Conservation (phyloP, 2,113 vertebrate genomes). For the Hippopotamus amphibius region DNA sequence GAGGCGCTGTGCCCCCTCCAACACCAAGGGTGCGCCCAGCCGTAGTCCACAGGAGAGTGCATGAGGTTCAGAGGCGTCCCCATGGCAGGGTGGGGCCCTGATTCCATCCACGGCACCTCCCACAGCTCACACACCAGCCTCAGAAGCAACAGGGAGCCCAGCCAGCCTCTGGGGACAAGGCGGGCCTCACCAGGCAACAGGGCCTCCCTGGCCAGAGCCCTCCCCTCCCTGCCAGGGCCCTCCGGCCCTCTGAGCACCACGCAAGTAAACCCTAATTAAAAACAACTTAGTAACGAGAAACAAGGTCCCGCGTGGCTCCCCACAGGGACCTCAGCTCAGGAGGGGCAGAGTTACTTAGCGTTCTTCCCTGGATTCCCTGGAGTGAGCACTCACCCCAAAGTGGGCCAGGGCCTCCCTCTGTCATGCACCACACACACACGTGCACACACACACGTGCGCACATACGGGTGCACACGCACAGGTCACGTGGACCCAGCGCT, state of each 20-base stretch:
- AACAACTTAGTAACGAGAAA: conserved; percentile 40
- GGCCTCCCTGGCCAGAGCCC: background rate
- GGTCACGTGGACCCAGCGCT: rapidly evolving
- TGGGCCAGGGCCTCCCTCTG: background rate
- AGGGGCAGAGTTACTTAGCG: background rate
- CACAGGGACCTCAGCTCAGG: background rate
- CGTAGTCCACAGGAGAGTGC: background rate
- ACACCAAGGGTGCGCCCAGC: background rate
- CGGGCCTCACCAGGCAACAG: background rate
- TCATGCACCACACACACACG: background rate
- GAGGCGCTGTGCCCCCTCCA: rapidly evolving
- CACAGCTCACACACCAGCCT: rapidly evolving
- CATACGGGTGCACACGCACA: background rate
- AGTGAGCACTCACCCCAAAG: too few species aligned
- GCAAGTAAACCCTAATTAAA: conserved; percentile 68
- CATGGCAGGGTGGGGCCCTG: rapidly evolving
- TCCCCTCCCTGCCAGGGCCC: background rate
- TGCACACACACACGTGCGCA: too few species aligned
- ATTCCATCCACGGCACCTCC: background rate
- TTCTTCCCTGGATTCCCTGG: background rate
- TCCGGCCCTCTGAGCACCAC: conserved; percentile 39
- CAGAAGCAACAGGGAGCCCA: background rate
- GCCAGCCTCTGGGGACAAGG: background rate
- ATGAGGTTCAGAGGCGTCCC: background rate
- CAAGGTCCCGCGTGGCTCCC: background rate